Percentiles rank a stretch among this genome's conserved stretches.
Conservation (phyloP, 2,113 vertebrate genomes). For the Scortum barcoo region DNA sequence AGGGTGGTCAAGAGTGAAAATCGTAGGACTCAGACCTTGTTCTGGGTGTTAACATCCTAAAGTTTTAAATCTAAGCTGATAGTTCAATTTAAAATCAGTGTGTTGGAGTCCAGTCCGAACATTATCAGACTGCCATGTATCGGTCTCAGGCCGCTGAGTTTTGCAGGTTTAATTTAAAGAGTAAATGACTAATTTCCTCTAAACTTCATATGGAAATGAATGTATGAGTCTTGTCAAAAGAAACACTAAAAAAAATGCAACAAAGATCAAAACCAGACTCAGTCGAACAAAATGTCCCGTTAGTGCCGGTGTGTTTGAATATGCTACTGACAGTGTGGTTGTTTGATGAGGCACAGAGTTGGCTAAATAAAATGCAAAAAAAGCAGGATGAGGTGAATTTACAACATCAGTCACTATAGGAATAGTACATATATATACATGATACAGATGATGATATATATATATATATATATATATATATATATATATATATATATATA, state of each 20-base stretch:
- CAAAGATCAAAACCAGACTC: not conserved
- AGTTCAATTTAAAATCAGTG: not conserved
- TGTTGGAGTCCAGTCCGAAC: no score
- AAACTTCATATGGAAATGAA: not conserved
- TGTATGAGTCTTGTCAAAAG: not conserved
- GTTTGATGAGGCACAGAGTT: not conserved
- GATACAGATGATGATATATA: no score
- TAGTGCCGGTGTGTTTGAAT: not conserved
- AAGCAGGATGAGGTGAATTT: not conserved
- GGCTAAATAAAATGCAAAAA: not conserved
- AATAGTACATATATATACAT: not conserved
- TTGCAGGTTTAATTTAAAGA: not conserved
- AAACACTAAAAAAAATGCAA: not conserved
- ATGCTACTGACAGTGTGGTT: not conserved
- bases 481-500: no score
- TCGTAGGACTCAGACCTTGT: not conserved
- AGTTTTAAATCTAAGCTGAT: not conserved
- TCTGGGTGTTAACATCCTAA: not conserved
- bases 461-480: no score
- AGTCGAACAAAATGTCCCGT: not conserved
- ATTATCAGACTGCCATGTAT: not conserved
- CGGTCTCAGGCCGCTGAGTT: not conserved
- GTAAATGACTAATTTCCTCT: conserved; percentile 4
- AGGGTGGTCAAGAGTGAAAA: no score
- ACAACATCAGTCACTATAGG: not conserved